A percentile compares a stretch with the other conserved stretches of the same genome.
Evolutionary conservation across 2,113 vertebrate genomes (phyloP).

Genomic region (Embiotoca jacksoni): DNA sequence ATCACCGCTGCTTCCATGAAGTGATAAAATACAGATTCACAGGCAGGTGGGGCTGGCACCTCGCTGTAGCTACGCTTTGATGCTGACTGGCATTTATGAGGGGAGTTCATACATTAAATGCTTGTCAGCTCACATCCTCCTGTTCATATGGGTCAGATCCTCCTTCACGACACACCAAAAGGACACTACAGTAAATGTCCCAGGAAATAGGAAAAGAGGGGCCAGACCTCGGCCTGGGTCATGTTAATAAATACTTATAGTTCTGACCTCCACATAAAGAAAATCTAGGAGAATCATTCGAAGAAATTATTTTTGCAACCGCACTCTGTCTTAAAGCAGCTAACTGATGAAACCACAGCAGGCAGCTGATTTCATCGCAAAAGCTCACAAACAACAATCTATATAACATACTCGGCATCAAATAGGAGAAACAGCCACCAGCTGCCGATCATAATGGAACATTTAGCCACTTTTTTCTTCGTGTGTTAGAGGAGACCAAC

Average conservation of each 20-base stretch:
- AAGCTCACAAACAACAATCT: too few species aligned
- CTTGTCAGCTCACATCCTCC: slow-evolving; percentile 60
- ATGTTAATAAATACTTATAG: slow-evolving; percentile 20
- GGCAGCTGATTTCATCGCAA: too few species aligned
- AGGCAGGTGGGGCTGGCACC: slow-evolving; percentile 44
- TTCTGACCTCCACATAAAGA: slow-evolving; percentile 2
- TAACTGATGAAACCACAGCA: not conserved
- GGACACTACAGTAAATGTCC: slow-evolving; percentile 25
- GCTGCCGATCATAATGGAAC: too few species aligned
- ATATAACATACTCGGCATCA: too few species aligned
- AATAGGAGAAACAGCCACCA: too few species aligned
- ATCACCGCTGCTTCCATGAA: not conserved
- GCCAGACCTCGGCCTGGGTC: not conserved
- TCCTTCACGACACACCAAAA: slow-evolving; percentile 31
- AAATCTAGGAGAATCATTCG: not conserved
- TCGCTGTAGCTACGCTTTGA: slow-evolving; percentile 42
- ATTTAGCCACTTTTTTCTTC: too few species aligned
- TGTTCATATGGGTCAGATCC: slow-evolving; percentile 36
- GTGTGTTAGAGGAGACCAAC: too few species aligned
- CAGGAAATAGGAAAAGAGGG: not conserved
- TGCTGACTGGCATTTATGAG: slow-evolving; percentile 71
- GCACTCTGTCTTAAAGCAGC: not conserved
- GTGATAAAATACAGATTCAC: slow-evolving; percentile 14
- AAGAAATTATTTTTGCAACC: not conserved
- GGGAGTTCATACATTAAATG: slow-evolving; percentile 54